A percentile compares a stretch with the other conserved stretches of the same genome.
phyloP scores from a whole-genome alignment of 92 coral and sea anemone species.

The Parazoanthus atlanticus region DNA sequence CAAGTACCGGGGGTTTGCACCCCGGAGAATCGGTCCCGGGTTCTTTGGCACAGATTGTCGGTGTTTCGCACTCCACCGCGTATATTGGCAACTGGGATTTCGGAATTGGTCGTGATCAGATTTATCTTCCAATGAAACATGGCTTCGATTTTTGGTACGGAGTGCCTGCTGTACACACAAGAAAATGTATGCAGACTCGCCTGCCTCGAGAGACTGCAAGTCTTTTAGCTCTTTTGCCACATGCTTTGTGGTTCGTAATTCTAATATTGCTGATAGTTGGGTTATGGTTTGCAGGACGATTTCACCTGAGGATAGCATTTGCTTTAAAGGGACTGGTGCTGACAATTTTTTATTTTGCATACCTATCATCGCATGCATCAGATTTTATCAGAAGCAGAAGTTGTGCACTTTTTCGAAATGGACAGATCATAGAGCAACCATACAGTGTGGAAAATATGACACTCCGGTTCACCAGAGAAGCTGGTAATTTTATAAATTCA shows the following conservation, averaged over 20 bases:
- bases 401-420: slow-evolving; percentile 81
- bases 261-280: slow-evolving; percentile 35
- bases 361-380: slow-evolving; percentile 35
- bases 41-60: slow-evolving; percentile 76
- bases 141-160: slow-evolving; percentile 95
- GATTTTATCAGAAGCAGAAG: slow-evolving; percentile 69
- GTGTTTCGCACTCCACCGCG: slow-evolving; percentile 66
- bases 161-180: slow-evolving; percentile 76
- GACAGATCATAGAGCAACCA: slow-evolving; percentile 81
- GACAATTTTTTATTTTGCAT: slow-evolving; percentile 27
- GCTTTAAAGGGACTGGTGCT: slow-evolving; percentile 10
- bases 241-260: slow-evolving; percentile 7
- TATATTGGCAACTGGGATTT: slow-evolving; percentile 93
- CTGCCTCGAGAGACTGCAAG: slow-evolving; percentile 14
- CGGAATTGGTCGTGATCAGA: slow-evolving; percentile 77
- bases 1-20: slow-evolving; percentile 88
- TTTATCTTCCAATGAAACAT: slow-evolving; percentile 77
- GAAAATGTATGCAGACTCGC: slow-evolving; percentile 54
- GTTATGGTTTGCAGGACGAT: slow-evolving; percentile 41
- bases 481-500: slow-evolving; percentile 70
- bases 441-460: slow-evolving; percentile 79
- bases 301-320: slow-evolving; percentile 13
- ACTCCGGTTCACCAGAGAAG: slow-evolving; percentile 80
- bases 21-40: slow-evolving; percentile 44
- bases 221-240: not conserved